A percentile compares a stretch with the other conserved stretches of the same genome.
Evolutionary conservation across 2,797 vertebrate species (phyloP).

Genomic region (Diplodus sargus): DNA sequence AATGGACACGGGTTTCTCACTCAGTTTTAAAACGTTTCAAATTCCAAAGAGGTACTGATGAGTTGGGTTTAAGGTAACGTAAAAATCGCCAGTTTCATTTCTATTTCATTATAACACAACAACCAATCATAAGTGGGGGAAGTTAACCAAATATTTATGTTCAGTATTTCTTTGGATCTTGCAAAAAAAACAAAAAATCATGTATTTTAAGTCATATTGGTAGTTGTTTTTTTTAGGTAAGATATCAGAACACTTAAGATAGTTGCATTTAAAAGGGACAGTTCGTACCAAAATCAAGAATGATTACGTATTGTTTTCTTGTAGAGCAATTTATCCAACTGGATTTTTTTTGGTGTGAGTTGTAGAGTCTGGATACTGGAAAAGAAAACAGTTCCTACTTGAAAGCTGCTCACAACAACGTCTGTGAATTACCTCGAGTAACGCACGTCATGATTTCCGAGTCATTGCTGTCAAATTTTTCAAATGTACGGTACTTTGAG

Average conservation of each 20-base stretch:
- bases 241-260: slow-evolving; percentile 1
- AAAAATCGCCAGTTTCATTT: background rate
- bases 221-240: background rate
- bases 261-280: background rate
- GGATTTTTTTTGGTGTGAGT: no score
- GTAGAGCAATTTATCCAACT: no score
- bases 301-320: no score
- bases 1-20: slow-evolving; percentile 17
- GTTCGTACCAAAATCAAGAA: no score
- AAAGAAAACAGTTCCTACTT: no score
- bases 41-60: slow-evolving; percentile 63
- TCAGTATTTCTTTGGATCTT: slow-evolving; percentile 27
- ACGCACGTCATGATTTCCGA: no score
- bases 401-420: no score
- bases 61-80: slow-evolving; percentile 11
- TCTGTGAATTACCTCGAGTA: no score
- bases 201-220: no score
- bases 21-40: slow-evolving; percentile 33
- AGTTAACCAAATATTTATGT: slow-evolving; percentile 25
- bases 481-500: no score
- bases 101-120: slow-evolving; percentile 13
- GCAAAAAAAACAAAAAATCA: background rate
- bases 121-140: background rate
- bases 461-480: no score
- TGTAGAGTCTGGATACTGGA: no score